Evolutionary conservation across 1,140 invertebrate genomes (phyloP), one percentile per base, ranked within the genome.

Genomic region (Hyphantria cunea): DNA sequence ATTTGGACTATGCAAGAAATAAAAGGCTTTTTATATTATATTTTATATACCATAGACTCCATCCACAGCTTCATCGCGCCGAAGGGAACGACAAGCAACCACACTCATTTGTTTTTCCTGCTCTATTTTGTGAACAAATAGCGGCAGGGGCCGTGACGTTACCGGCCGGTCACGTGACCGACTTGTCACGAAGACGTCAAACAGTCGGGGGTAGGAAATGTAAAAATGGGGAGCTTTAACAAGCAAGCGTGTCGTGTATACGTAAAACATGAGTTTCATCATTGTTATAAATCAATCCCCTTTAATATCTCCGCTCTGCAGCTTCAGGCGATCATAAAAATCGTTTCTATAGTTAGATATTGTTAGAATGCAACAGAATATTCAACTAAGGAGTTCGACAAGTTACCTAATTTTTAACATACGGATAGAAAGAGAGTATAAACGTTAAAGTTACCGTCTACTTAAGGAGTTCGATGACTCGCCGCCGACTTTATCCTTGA

Each of bases 401-500:
- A 49, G 25, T 50, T 50, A n/a, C 32, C 54, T 7, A 48, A 47
- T 5, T 42, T 14, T n/a, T 11, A 32, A 44, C 47, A 11, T 39
- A 8, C 11, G 37, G 8, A 14, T 33, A 15, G 10, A 48, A n/a
- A n/a, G 45, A 37, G 9, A 37, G 17, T 14, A 49, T 39, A 37
- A 49, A 45, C 14, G 48, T 6, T 33, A 51, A 60, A 60, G 37
- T 50, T 50, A 13, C 33, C 47, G 12, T 37, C 8, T n/a, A n/a
- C n/a, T n/a, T n/a, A n/a, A 41, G 15, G 37, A 51, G 56, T 50
- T 60, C 56, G 56, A 51, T 60, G 48, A 60, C 56, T 51, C 56
- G 25, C 8, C 53, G 14, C 25, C 45, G 45, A 48, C 17, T 10
- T 44, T 13, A 44, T 13, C 54, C 31, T 37, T 4, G 44, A 58